Percentiles rank a stretch among this genome's conserved stretches.
Conservation (phyloP, 2,113 vertebrate genomes). For the Thomomys bottae region DNA sequence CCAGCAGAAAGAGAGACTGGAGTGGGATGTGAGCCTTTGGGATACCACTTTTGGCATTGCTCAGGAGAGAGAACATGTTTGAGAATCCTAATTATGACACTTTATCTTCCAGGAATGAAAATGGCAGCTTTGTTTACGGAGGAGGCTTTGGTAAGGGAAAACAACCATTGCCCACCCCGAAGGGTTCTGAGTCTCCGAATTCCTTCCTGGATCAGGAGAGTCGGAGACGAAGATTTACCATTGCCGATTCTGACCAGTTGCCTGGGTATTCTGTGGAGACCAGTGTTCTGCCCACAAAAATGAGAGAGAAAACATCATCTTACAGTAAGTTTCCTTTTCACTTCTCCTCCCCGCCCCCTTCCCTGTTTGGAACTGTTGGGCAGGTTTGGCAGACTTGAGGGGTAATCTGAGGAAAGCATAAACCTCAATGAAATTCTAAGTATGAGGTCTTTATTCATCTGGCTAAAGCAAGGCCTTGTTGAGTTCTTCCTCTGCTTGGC, state of each 20-base stretch:
- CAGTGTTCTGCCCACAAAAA: constrained; percentile 86
- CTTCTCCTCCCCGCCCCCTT: not conserved
- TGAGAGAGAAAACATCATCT: constrained; percentile 89
- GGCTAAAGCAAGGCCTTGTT: constrained; percentile 21
- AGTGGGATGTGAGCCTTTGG: accelerated
- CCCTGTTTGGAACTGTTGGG: not conserved
- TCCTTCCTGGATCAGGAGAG: constrained; percentile 92
- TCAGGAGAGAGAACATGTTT: not conserved
- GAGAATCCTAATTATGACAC: not conserved
- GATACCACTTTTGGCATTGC: accelerated
- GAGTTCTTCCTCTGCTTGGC: constrained; percentile 39
- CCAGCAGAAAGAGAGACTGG: not conserved
- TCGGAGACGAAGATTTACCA: constrained; percentile 86
- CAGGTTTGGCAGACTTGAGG: constrained; percentile 44
- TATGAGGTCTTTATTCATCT: constrained; percentile 73
- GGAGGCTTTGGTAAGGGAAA: constrained; percentile 79
- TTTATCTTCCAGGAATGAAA: constrained; percentile 86
- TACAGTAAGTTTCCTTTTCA: constrained; percentile 84
- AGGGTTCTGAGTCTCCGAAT: constrained; percentile 94
- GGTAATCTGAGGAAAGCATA: constrained; percentile 57
- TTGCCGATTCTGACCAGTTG: constrained; percentile 86
- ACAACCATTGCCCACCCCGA: constrained; percentile 75
- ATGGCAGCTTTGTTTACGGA: constrained; percentile 81
- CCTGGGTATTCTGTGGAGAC: constrained; percentile 85
- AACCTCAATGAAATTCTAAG: constrained; percentile 68